Base-by-base conservation (phyloP, 2,113 vertebrate genomes). In the Craseonycteris thonglongyai region DNA sequence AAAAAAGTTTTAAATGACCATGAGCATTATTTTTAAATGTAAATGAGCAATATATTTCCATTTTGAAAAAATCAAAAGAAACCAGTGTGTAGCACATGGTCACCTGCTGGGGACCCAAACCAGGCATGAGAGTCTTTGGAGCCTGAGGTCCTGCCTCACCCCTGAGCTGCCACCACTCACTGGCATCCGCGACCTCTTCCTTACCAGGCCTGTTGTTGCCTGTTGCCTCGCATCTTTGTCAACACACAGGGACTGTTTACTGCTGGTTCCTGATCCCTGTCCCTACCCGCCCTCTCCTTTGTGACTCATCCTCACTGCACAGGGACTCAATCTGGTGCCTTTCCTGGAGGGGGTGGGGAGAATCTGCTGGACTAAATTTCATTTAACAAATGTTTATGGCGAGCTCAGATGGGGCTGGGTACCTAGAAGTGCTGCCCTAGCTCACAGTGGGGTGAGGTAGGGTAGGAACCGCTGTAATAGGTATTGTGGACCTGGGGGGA, bases 271-370 rank as follows among this genome's bases (percentile, higher is more conserved):
- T n/a, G 35, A 54, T 86, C 61, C 59, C 71, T 56, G 69, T 86
- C 89, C 76, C 83, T 47, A 0, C 65, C 19, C 38, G n/a, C 40
- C 54, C 72, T 19, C 3, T 79, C 75, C 75, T 6, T 10, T 0
- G n/a, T 97, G 96, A 97, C 91, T 97, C 97, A 97, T 93, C 71
- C 11, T 90, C 79, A 26, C 79, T 40, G 47, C 76, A 16, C 3
- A 6, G 49, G 76, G 65, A 87, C 58, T 38, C 59, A 38, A 66
- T 71, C 86, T 45, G 0, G 7, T 1, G 35, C 81, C 81, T 86
- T 82, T 78, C 90, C 75, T 74, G 74, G 40, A 49, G 69, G 47
- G 71, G 66, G 7, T 22, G 79, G 86, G 85, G 85, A 92, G 86
- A 33, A 66, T 56, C 66, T 66, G 42, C 68, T 1, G 0, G 85